Evolutionary conservation across 1,140 invertebrate species (phyloP).

Genomic region (Thalassaphorura encarpata): DNA sequence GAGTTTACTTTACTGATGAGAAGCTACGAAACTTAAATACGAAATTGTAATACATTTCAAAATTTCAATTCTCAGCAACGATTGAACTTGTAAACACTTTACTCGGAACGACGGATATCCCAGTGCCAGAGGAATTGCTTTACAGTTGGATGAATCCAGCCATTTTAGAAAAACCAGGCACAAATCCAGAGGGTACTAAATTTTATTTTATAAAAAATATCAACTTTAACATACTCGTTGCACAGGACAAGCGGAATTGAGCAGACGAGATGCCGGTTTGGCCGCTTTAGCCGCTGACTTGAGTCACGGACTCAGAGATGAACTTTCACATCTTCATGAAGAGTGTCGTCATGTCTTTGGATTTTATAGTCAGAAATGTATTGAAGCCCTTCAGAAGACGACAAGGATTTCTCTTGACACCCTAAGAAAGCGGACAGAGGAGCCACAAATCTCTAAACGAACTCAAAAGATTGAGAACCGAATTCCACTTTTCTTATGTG

Average conservation of each 20-base stretch:
- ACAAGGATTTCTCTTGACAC: conserved; percentile 56
- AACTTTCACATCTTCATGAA: conserved; percentile 49
- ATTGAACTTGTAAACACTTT: conserved; percentile 61
- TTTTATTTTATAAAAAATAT: too few relatives aligned
- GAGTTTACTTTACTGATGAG: too few relatives aligned
- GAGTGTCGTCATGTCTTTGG: conserved; percentile 52
- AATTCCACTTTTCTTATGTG: conserved; percentile 24
- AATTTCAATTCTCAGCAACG: conserved; percentile 51
- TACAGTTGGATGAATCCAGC: conserved; percentile 52
- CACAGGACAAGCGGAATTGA: not conserved
- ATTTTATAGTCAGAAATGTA: conserved; percentile 58
- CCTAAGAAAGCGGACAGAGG: conserved; percentile 47
- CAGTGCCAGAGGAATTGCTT: conserved; percentile 45
- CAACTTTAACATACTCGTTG: too few relatives aligned
- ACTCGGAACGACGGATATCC: conserved; percentile 46
- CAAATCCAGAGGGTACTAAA: too few relatives aligned
- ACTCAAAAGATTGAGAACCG: conserved; percentile 15
- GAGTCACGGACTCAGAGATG: conserved; percentile 38
- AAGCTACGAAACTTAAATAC: too few relatives aligned
- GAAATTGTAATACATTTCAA: too few relatives aligned
- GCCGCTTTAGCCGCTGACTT: conserved; percentile 41
- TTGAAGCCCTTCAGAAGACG: conserved; percentile 55
- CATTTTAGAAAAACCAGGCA: too few relatives aligned
- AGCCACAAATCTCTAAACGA: conserved; percentile 27
- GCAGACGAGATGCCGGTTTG: conserved; percentile 45